A percentile compares a stretch with the other conserved stretches of the same genome.
These are phyloP conservation scores for Himalopsyche kuldschensis DNA, from an alignment of 2,888 invertebrate genomes.

Conservation along the genomic window DNA sequence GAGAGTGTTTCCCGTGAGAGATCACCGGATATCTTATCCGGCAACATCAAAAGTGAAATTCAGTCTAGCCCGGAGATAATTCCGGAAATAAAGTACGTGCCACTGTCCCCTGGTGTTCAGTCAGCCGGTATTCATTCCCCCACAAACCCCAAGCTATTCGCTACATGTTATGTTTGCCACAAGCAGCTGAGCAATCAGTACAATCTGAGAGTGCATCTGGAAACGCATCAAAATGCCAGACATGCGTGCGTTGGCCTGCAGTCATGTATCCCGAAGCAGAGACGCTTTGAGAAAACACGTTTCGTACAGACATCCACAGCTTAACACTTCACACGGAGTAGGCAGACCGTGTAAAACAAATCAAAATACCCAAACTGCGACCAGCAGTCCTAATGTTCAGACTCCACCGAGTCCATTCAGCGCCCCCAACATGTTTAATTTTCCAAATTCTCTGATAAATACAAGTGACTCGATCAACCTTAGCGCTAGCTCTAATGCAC, in stretches of 20 bases:
- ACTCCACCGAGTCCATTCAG: conserved; percentile 21
- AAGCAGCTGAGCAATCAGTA: conserved; percentile 90
- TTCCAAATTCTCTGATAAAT: conserved; percentile 10
- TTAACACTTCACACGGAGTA: conserved; percentile 36
- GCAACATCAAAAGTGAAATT: conserved; percentile 26
- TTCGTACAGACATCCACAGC: conserved; percentile 75
- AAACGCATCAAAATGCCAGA: conserved; percentile 85
- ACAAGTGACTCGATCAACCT: conserved; percentile 24
- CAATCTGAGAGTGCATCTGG: conserved; percentile 86
- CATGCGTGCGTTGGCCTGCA: conserved; percentile 86
- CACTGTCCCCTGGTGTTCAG: conserved; percentile 29
- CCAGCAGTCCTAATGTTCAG: conserved; percentile 19
- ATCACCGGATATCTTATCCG: conserved; percentile 12
- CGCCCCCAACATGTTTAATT: conserved; percentile 32
- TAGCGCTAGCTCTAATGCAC: conserved; percentile 9
- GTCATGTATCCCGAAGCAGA: conserved; percentile 83
- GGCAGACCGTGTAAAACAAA: conserved; percentile 37
- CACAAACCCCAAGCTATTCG: conserved; percentile 34
- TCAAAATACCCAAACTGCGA: conserved; percentile 17
- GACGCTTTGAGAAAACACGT: conserved; percentile 88
- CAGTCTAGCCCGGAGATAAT: conserved; percentile 38
- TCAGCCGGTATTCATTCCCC: conserved; percentile 25
- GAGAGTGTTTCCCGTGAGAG: conserved; percentile 14
- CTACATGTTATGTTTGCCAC: conserved; percentile 81
- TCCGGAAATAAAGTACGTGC: conserved; percentile 32